Percentiles rank a stretch among this genome's conserved stretches.
phyloP scores from a whole-genome alignment of 2,113 vertebrate genomes.

The Saguinus midas region DNA sequence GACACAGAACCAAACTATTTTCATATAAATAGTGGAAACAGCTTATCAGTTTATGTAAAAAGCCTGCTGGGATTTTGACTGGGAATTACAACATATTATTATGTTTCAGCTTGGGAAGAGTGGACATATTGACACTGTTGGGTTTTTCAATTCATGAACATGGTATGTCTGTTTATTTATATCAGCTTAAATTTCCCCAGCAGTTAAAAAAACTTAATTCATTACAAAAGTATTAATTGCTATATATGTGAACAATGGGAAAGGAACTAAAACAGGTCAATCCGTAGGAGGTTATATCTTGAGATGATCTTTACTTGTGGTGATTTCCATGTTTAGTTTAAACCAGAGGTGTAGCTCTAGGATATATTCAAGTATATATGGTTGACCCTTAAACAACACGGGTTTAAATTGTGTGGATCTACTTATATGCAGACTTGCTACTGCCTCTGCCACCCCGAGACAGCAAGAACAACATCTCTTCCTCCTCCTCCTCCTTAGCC shows the following conservation, averaged over 20 bases:
- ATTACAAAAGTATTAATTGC: not conserved
- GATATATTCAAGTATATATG: not conserved
- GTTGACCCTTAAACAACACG: not conserved
- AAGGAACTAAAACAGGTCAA: not conserved
- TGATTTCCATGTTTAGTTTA: not conserved
- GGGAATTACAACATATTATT: not conserved
- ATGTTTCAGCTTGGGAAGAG: not conserved
- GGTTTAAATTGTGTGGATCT: not conserved
- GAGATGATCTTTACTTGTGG: not conserved
- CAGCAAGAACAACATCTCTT: not conserved
- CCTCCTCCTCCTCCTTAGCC: not conserved
- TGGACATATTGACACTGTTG: not conserved
- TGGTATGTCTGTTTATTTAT: not conserved
- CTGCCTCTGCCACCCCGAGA: not conserved
- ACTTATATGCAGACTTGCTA: not conserved
- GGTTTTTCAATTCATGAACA: not conserved
- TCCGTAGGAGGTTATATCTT: not conserved
- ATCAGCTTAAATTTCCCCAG: not conserved
- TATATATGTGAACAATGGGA: not conserved
- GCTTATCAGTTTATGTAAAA: not conserved
- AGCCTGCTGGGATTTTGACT: not conserved
- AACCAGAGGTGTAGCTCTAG: not conserved
- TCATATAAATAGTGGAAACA: not conserved
- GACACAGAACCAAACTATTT: not conserved
- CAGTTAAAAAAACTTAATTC: not conserved